These are phyloP conservation scores for Drosophila fuyamai DNA, from an alignment of 1,140 invertebrate species.

Conservation along the genomic window DNA sequence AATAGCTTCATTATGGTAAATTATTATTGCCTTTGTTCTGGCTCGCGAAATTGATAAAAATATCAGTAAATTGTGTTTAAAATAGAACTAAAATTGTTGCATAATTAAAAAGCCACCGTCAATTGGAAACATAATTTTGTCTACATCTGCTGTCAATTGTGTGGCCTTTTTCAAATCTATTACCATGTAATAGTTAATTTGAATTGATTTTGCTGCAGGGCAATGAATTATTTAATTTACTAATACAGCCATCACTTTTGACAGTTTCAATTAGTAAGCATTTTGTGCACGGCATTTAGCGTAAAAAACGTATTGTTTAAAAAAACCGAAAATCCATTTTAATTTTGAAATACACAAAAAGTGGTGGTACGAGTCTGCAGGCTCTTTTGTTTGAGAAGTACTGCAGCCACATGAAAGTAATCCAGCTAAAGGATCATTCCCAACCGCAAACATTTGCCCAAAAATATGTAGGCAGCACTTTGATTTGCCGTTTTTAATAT, in stretches of 20 bases:
- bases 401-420: slow-evolving; percentile 77
- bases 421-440: slow-evolving; percentile 55
- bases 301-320: slow-evolving; percentile 1
- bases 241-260: slow-evolving; percentile 58
- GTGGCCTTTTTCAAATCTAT: slow-evolving; percentile 14
- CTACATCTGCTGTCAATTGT: slow-evolving; percentile 31
- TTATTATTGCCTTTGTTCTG: slow-evolving; percentile 12
- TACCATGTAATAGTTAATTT: slow-evolving; percentile 51
- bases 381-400: slow-evolving; percentile 31
- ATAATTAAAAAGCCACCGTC: slow-evolving; percentile 9
- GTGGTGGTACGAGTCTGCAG: slow-evolving; percentile 5
- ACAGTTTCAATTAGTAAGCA: slow-evolving; percentile 68
- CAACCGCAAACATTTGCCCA: slow-evolving; percentile 78
- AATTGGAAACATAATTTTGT: slow-evolving; percentile 13
- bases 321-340: slow-evolving; percentile 32
- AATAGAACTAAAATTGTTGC: background rate
- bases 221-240: slow-evolving; percentile 57
- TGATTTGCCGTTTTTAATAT: slow-evolving; percentile 80
- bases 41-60: background rate
- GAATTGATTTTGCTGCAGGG: slow-evolving; percentile 53
- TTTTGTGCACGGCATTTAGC: slow-evolving; percentile 6
- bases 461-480: slow-evolving; percentile 67
- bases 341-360: slow-evolving; percentile 26
- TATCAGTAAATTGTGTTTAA: background rate
- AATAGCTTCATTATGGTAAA: slow-evolving; percentile 16